A percentile compares a stretch with the other conserved stretches of the same genome.
Conservation (phyloP, 2,113 vertebrate genomes). For the Jacana jacana region DNA sequence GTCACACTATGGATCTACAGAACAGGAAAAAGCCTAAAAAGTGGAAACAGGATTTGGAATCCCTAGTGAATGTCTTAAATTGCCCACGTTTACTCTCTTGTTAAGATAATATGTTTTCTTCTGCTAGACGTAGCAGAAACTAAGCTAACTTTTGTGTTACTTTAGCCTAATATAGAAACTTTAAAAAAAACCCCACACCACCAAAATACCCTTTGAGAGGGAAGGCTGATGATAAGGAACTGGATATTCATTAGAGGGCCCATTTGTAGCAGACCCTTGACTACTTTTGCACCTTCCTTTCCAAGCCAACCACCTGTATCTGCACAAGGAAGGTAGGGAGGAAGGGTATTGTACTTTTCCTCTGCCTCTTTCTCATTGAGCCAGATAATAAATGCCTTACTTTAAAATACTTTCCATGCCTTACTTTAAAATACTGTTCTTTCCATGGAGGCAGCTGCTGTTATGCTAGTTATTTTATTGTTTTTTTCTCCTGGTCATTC, state of each 20-base stretch:
- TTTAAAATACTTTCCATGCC: neutral
- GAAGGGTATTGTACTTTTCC: neutral
- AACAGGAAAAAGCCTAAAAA: conserved; percentile 11
- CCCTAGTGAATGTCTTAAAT: neutral
- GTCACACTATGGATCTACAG: neutral
- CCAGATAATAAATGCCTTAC: neutral
- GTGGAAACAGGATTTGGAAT: conserved; percentile 23
- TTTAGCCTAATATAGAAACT: neutral
- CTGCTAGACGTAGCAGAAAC: conserved; percentile 52
- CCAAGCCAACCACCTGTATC: neutral
- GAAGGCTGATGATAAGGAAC: neutral
- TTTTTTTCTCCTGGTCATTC: neutral
- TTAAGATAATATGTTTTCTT: conserved; percentile 39
- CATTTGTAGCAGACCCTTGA: neutral
- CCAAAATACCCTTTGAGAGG: neutral
- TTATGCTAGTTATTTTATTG: neutral
- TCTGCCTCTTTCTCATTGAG: neutral
- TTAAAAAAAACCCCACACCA: fast-evolving
- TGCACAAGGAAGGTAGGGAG: neutral
- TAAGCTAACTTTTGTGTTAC: conserved; percentile 6
- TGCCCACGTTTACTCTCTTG: conserved; percentile 14
- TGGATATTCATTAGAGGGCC: neutral
- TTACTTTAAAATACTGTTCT: neutral
- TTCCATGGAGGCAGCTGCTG: neutral
- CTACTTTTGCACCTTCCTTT: neutral